Evolutionary conservation across 2,888 invertebrate genomes (phyloP).

Genomic region (Antheraea yamamai): DNA sequence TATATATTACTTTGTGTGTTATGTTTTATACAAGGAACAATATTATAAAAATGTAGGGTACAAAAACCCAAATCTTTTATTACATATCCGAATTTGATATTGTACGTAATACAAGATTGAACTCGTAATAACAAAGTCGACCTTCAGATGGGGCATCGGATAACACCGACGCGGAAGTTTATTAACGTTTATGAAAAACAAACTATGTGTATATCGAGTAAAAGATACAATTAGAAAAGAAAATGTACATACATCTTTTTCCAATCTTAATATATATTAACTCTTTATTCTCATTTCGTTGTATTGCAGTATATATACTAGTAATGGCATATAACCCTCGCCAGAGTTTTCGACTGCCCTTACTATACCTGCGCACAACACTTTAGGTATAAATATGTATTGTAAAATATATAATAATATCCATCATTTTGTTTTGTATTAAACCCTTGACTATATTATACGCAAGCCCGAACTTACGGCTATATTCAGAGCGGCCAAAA

Average conservation of each 20-base stretch:
- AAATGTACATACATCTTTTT: background rate
- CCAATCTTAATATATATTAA: background rate
- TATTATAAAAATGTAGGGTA: background rate
- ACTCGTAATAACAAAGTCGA: background rate
- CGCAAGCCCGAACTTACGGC: too few relatives aligned
- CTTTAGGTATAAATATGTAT: too few relatives aligned
- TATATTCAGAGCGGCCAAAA: too few relatives aligned
- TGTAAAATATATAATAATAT: too few relatives aligned
- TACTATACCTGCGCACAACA: too few relatives aligned
- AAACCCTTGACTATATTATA: too few relatives aligned
- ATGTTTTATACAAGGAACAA: background rate
- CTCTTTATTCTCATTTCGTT: background rate
- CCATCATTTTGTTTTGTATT: too few relatives aligned
- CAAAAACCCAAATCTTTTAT: background rate
- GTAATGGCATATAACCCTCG: too few relatives aligned
- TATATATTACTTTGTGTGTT: background rate
- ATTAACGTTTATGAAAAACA: background rate
- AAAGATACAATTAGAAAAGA: background rate
- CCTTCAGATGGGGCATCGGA: background rate
- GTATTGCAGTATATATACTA: too few relatives aligned
- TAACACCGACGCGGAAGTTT: constrained; percentile 1
- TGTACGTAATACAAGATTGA: background rate
- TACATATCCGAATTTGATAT: background rate
- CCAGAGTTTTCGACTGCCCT: too few relatives aligned
- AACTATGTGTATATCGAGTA: background rate